Evolutionary conservation across 2,113 vertebrate genomes (phyloP), one percentile per base, ranked within the genome.

Genomic region (Hoplias malabaricus): DNA sequence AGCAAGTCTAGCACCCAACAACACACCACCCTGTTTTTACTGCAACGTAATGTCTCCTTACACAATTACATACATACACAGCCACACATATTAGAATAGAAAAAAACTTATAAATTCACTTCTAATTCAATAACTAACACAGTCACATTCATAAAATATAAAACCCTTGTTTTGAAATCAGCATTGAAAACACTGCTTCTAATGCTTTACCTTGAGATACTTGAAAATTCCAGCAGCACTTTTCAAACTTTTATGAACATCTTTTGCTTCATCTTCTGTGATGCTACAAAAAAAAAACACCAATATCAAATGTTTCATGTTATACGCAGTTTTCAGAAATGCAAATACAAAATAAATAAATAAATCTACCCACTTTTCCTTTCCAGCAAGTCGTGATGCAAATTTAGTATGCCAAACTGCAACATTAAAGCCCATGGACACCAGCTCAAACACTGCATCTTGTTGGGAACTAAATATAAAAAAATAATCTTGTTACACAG

Each of bases 341-440:
- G 1, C 6, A 38, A 3, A 25, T 4, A 8, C n/a, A 66, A 25
- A n/a, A 50, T 21, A 61, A 61, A 2, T 6, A 33, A 3, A 21
- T 4, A 11, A 25, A 56, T 42, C 62, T 69, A 94, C 95, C 92
- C 93, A 99, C 98, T 98, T 96, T 90, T 99, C 98, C 91, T 99
- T 99, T 84, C 97, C 98, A 75, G 98, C 93, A 3, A 96, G 87
- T 88, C 95, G 93, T 23, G 97, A 99, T 82, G 96, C 95, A 73
- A 96, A 98, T 88, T 99, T 99, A 73, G 96, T 98, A 87, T 97
- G 94, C 98, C 98, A 99, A 1, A 99, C 40, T 67, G 95, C 98
- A 25, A 99, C 91, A 70, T 98, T 98, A 90, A 98, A 99, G 79
- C 92, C 94, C 95, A 99, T 97, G 38, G 98, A 99, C 81, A 94